Conservation (phyloP, 2,797 vertebrate genomes). For the Pantherophis vulpinus region DNA sequence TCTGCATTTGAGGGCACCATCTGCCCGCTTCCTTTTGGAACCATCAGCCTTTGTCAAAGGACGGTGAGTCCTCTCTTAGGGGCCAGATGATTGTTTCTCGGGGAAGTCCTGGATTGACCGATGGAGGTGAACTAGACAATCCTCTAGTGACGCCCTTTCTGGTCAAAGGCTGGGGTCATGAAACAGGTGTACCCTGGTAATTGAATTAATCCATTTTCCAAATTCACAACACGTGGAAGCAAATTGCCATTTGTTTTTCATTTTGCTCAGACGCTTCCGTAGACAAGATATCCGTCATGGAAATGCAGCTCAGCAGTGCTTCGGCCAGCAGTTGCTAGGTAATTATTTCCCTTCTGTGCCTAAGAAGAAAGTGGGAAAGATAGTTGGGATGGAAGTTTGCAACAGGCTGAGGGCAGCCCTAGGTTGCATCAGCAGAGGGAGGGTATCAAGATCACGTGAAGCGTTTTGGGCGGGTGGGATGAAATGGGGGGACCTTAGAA, state of each 20-base stretch:
- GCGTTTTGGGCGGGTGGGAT: neutral
- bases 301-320: slow-evolving; percentile 94
- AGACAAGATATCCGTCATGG: slow-evolving; percentile 96
- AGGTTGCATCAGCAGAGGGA: neutral
- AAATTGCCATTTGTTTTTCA: neutral
- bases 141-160: neutral
- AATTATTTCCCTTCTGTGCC: slow-evolving; percentile 42
- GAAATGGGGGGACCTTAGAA: neutral
- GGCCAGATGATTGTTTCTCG: neutral
- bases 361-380: neutral
- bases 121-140: neutral
- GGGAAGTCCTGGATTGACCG: no score
- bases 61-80: neutral
- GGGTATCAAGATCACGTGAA: neutral
- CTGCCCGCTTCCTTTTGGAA: no score
- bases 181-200: neutral
- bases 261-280: slow-evolving; percentile 84
- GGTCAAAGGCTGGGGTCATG: neutral
- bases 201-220: neutral
- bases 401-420: neutral
- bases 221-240: neutral
- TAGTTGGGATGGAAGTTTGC: neutral
- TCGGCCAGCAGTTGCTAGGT: slow-evolving; percentile 92
- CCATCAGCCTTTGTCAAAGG: no score
- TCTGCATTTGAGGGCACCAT: no score